Conservation (phyloP, 2,888 invertebrate species). For the Autographa gamma region DNA sequence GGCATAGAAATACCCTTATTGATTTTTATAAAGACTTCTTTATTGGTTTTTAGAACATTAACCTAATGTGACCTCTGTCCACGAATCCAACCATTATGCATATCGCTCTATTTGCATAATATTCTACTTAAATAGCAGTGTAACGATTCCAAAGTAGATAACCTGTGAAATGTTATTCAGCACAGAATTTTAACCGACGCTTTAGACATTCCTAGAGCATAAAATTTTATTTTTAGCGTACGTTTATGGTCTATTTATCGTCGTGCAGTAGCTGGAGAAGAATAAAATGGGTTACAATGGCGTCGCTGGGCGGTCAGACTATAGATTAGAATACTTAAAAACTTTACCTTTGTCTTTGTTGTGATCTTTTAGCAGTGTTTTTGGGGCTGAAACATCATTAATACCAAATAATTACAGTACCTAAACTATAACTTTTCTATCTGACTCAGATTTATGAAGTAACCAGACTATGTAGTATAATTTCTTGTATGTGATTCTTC, state of each 20-base stretch:
- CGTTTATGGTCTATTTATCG: constrained; percentile 29
- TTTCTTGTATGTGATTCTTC: too few relatives aligned
- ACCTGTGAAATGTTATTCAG: constrained; percentile 17
- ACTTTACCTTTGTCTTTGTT: neutral
- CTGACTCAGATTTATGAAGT: too few relatives aligned
- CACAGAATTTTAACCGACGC: constrained; percentile 25
- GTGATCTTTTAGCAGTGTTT: too few relatives aligned
- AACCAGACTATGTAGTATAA: too few relatives aligned
- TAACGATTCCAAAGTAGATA: constrained; percentile 18
- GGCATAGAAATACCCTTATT: too few relatives aligned
- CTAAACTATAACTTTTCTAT: too few relatives aligned
- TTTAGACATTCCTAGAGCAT: constrained; percentile 28
- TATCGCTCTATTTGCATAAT: constrained; percentile 18
- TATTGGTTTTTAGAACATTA: neutral
- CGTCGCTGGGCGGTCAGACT: neutral
- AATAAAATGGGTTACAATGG: neutral
- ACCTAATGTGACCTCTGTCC: neutral
- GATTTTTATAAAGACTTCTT: too few relatives aligned
- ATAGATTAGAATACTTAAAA: constrained; percentile 2
- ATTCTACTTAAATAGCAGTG: constrained; percentile 18
- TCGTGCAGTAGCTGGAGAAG: neutral
- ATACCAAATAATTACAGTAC: too few relatives aligned
- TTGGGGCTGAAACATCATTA: too few relatives aligned
- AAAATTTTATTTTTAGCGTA: constrained; percentile 20
- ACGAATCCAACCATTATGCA: neutral